These are phyloP conservation scores for Andrena bucephala DNA, from an alignment of 2,888 invertebrate species.

Conservation along the genomic window DNA sequence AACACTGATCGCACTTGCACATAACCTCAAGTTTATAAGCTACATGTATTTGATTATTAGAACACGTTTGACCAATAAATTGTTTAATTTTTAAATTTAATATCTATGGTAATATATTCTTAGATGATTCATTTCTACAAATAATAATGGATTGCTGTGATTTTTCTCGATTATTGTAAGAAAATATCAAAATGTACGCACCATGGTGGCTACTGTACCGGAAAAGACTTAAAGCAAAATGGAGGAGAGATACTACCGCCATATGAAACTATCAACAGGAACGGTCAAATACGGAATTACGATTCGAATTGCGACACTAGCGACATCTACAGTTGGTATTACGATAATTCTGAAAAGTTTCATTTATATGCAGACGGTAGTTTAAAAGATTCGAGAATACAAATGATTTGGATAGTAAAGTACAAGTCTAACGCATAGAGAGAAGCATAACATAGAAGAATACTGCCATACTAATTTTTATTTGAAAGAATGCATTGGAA, in stretches of 20 bases:
- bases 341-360: background rate
- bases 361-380: constrained; percentile 6
- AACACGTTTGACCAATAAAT: constrained; percentile 19
- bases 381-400: background rate
- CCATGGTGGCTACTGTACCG: constrained; percentile 78
- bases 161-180: constrained; percentile 67
- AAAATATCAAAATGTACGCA: constrained; percentile 74
- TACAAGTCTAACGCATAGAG: no score
- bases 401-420: no score
- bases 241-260: constrained; percentile 66
- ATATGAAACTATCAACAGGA: constrained; percentile 36
- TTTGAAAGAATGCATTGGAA: background rate
- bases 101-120: background rate
- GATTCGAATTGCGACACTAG: background rate
- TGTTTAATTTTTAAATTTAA: background rate
- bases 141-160: constrained; percentile 61
- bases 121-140: background rate
- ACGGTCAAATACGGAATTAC: constrained; percentile 8
- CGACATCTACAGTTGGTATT: constrained; percentile 26
- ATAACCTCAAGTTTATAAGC: constrained; percentile 52
- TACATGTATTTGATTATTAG: background rate
- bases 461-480: background rate
- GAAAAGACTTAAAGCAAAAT: constrained; percentile 70
- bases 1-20: constrained; percentile 13
- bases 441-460: background rate